phyloP scores from a whole-genome alignment of 2,888 invertebrate species.

The Lepetodrilus schrolli region DNA sequence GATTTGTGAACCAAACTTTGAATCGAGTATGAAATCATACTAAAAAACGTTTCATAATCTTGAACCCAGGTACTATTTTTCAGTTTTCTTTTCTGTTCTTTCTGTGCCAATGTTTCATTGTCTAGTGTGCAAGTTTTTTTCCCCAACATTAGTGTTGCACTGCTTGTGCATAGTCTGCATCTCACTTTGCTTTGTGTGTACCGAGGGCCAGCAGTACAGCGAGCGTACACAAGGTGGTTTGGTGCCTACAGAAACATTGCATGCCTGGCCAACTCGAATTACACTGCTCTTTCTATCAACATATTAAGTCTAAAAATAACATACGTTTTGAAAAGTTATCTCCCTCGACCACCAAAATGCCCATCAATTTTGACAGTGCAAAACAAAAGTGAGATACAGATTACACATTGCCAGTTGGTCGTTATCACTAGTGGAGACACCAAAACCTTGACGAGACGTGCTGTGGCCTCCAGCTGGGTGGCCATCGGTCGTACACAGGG shows the following conservation, averaged over 20 bases:
- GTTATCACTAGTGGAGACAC: conserved; percentile 37
- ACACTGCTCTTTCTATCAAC: not conserved
- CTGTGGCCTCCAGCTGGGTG: conserved; percentile 29
- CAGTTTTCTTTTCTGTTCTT: too few species aligned
- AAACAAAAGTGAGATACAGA: conserved; percentile 31
- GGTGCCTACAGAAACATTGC: conserved; percentile 5
- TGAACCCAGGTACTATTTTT: too few species aligned
- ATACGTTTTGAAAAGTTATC: not conserved
- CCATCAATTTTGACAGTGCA: conserved; percentile 24
- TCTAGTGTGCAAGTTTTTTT: too few species aligned
- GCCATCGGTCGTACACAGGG: conserved; percentile 29
- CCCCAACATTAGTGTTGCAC: too few species aligned
- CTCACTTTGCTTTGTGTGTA: conserved; percentile 28
- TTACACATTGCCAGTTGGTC: conserved; percentile 14
- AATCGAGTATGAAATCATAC: too few species aligned
- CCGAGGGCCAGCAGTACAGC: conserved; percentile 13
- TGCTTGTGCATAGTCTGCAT: conserved; percentile 20
- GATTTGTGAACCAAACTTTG: too few species aligned
- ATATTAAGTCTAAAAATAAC: not conserved
- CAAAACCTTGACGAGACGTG: conserved; percentile 43
- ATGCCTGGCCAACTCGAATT: conserved; percentile 21
- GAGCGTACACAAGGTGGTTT: conserved; percentile 25
- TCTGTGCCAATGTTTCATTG: too few species aligned
- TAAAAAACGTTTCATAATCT: too few species aligned
- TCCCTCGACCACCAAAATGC: not conserved